Evolutionary conservation across 2,113 vertebrate species (phyloP).

Genomic region (Neofelis nebulosa): DNA sequence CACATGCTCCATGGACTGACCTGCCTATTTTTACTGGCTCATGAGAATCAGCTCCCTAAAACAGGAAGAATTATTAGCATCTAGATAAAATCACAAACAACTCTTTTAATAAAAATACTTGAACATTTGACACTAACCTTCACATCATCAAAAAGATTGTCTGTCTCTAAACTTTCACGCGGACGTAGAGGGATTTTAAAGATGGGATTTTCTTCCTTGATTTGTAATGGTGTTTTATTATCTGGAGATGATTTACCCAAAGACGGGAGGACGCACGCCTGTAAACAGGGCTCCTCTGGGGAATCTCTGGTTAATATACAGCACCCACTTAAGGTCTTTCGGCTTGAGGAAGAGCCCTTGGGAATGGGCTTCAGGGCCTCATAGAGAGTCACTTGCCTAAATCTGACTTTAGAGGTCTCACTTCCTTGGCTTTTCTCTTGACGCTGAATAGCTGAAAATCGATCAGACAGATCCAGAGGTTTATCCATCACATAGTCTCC

Average conservation of each 20-base stretch:
- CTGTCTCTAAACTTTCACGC: constrained; percentile 74
- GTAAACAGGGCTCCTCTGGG: constrained; percentile 73
- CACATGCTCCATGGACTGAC: constrained; percentile 81
- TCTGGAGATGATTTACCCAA: constrained; percentile 75
- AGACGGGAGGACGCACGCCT: constrained; percentile 70
- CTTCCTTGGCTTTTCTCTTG: constrained; percentile 82
- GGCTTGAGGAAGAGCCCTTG: constrained; percentile 70
- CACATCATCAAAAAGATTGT: constrained; percentile 78
- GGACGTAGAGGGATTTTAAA: constrained; percentile 79
- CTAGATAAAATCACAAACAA: constrained; percentile 52
- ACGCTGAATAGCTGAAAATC: constrained; percentile 78
- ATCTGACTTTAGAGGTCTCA: constrained; percentile 80
- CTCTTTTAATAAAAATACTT: constrained; percentile 50
- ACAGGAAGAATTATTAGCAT: constrained; percentile 77
- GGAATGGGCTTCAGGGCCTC: constrained; percentile 80
- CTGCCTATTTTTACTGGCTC: constrained; percentile 82
- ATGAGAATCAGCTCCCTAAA: constrained; percentile 83
- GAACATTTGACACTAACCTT: constrained; percentile 80
- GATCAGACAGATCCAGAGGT: constrained; percentile 88
- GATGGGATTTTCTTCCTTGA: constrained; percentile 81
- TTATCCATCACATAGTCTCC: constrained; percentile 83
- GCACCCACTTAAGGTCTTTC: constrained; percentile 68
- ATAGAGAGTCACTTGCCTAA: constrained; percentile 83
- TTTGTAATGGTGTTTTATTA: constrained; percentile 73
- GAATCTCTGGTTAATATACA: constrained; percentile 70